Base-by-base conservation (phyloP, 2,888 invertebrate species). In the Papilio elwesi region DNA sequence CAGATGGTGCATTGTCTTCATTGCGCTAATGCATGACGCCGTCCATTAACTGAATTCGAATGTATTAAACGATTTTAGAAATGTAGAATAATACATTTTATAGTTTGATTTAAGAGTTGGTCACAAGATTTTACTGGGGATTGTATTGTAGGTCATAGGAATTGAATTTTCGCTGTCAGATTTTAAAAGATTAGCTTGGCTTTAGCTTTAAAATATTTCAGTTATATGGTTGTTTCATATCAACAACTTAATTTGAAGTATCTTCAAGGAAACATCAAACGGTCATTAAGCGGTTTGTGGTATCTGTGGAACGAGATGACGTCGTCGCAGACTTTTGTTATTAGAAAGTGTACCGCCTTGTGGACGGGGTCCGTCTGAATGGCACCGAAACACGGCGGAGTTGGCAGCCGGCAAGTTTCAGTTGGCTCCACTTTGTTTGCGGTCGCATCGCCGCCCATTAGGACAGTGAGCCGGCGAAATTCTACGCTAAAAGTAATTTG, bases 401-500 rank as follows among this genome's bases (percentile, higher is more conserved):
- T 67, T 71, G 75, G 78, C 78, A 86, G 87, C 85, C 83, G 83
- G 84, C 87, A 91, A 91, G 83, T 91, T 91, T 90, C 82, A 86
- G 87, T 87, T 85, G 83, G 85, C 82, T 79, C 83, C 81, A 85
- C 89, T 86, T 86, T 88, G 90, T 90, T 90, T 89, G 89, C 78
- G 88, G 87, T 73, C 79, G 73, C 76, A 78, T 74, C 76, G 79
- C 79, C 77, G 77, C 79, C 80, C 90, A 89, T 91, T 90, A 90
- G 87, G 83, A 83, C 87, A 82, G 86, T 88, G 89, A 89, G 83
- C 83, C 48, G 79, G 81, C 90, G 88, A 83, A 86, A 89, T 88
- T 85, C 85, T 73, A 78, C 77, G 78, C 78, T 80, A 82, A 88
- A 90, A 91, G 90, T 91, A 90, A 91, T 91, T 91, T 89, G 90